Evolutionary conservation across 2,113 vertebrate genomes (phyloP), one percentile per base, ranked within the genome.

Genomic region (Neotragus pygmaeus): DNA sequence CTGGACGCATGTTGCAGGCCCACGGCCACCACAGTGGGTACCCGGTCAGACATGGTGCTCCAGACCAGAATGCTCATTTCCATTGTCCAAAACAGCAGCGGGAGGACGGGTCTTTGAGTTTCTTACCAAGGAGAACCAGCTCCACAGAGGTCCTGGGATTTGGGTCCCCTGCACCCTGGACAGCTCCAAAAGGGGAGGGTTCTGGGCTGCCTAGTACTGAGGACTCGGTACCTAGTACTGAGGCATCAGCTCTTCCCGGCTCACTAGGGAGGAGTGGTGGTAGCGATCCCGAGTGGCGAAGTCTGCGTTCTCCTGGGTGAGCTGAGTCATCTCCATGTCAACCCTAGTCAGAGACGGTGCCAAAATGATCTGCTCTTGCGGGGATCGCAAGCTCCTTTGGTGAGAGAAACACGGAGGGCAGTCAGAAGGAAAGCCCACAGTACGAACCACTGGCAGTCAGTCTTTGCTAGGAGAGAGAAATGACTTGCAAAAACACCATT

Each of bases 281-380:
- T 99, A 99, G 77, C 99, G 99, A 94, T 99, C 99, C 78, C 99
- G 99, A 0, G 99, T 98, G 90, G 99, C 99, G 2, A 99, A 99
- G 98, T 99, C 99, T 1, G 98, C 92, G 2, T 99, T 99, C 98
- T 99, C 99, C 98, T 99, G 98, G 0, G 99, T 99, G 97, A 99
- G 98, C 98, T 99, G 99, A 49, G 98, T 99, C 98, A 99, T 99
- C 98, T 99, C 99, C 99, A 99, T 98, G 92, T 99, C 99, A 33
- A 99, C 99, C 85, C 97, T 98, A 6, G 98, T 98, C 97, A 99
- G 98, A 98, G 99, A 99, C 0, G 99, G 99, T 1, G 99, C 99
- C 98, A 99, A 98, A 85, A 99, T 98, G 2, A 99, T 99, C 98
- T 99, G 99, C 91, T 99, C 99, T 96, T 55, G 98, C 12, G 96